A percentile compares a stretch with the other conserved stretches of the same genome.
Conservation (phyloP, 2,888 invertebrate species). For the Xanthia icteritia region DNA sequence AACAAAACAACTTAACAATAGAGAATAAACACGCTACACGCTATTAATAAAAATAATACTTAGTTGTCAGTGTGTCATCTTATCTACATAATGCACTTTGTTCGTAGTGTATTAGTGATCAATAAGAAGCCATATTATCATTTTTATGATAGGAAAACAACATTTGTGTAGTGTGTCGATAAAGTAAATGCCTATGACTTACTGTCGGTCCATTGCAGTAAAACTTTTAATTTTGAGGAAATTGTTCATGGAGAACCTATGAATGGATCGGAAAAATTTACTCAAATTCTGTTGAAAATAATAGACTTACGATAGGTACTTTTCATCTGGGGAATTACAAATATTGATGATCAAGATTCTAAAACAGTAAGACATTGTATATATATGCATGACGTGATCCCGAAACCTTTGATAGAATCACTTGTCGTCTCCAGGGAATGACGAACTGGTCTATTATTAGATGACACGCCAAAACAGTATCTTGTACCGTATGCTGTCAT, state of each 20-base stretch:
- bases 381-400: slow-evolving; percentile 20
- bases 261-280: too few relatives aligned
- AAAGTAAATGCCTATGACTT: not conserved
- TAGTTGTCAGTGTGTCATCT: slow-evolving; percentile 56
- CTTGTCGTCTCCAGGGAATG: slow-evolving; percentile 7
- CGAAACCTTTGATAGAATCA: slow-evolving; percentile 17
- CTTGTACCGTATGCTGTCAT: not conserved
- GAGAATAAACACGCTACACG: slow-evolving; percentile 31
- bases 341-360: not conserved
- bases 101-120: not conserved
- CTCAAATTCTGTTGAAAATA: not conserved
- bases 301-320: not conserved
- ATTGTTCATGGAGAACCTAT: not conserved
- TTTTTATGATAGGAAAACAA: not conserved
- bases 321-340: too few relatives aligned
- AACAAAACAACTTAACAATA: slow-evolving; percentile 25
- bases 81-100: slow-evolving; percentile 43
- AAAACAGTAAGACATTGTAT: not conserved
- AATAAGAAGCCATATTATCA: slow-evolving; percentile 5
- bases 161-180: not conserved
- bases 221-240: too few relatives aligned
- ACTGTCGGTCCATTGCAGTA: not conserved
- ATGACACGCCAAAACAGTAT: slow-evolving; percentile 9
- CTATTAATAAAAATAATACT: slow-evolving; percentile 29
- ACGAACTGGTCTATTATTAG: slow-evolving; percentile 10